Base-by-base conservation (phyloP, 1,140 invertebrate genomes). In the Mercenaria mercenaria region DNA sequence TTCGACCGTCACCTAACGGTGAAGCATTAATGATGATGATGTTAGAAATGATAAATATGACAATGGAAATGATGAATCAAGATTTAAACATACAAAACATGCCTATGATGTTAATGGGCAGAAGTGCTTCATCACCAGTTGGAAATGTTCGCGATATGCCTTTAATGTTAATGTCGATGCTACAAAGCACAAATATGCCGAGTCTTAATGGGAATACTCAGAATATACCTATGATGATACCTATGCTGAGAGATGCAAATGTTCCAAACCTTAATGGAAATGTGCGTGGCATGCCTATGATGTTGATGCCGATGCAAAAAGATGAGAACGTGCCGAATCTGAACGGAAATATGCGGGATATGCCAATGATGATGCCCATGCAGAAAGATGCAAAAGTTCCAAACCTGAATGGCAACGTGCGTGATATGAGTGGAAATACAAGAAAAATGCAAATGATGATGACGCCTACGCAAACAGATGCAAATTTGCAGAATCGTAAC, bases 1-100 rank as follows among this genome's bases (percentile, higher is more conserved):
- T 85, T 32, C 83, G 39, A 0, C 83, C 83, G 4, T 85, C 83
- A 37, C 67, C 83, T n/a, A 74, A 69, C 39, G 83, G 43, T 41
- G 83, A 85, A 20, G 43, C 67, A n/a, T 18, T 69, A 0, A 47
- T 72, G 39, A 85, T 85, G 83, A 74, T 85, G 64, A 79, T 79
- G 76, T 52, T 79, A 41, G 47, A 52, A 4, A 11, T 50, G 47
- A 50, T 79, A 50, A 37, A 52, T 37, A 79, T 79, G 76, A 79
- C 43, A 34, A 79, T 79, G 76, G 47, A 52, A 20, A 79, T 52
- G 32, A 52, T 79, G 76, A 56, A 32, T 52, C 29, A 23, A 59
- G 76, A 18, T 34, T 47, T n/a, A 59, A 56, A 79, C 34, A 56
- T 37, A 1, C 76, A 8, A 8, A 79, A 37, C 34, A 79, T 56